Conservation (phyloP, 2,113 vertebrate genomes). For the Bujurquina vittata region DNA sequence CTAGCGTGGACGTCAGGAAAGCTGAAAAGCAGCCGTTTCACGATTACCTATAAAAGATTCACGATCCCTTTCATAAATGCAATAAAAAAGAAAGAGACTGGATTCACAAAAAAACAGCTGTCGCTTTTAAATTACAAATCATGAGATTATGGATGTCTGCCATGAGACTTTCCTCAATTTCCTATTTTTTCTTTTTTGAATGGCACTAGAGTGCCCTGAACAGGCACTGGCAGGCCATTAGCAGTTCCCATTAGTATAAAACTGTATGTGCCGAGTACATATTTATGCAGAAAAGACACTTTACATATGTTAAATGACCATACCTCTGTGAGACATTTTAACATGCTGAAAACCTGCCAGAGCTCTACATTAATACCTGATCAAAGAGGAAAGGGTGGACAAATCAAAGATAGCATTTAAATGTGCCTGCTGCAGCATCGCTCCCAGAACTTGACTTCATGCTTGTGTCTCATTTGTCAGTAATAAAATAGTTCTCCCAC, state of each 20-base stretch:
- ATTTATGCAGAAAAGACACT: not conserved
- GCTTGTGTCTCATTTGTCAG: too few species aligned
- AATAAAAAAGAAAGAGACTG: not conserved
- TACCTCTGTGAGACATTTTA: not conserved
- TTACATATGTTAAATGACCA: not conserved
- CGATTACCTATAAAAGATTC: not conserved
- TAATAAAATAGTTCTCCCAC: too few species aligned
- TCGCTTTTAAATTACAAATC: not conserved
- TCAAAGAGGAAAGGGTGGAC: too few species aligned
- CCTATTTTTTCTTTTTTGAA: not conserved
- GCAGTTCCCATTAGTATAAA: slow-evolving; percentile 17
- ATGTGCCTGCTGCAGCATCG: not conserved
- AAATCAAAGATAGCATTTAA: too few species aligned
- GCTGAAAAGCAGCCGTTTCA: not conserved
- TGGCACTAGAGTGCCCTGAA: not conserved
- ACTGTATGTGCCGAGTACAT: not conserved
- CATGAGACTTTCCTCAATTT: not conserved
- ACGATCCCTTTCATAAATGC: not conserved
- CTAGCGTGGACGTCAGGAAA: not conserved
- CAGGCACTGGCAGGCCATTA: not conserved
- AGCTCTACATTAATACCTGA: not conserved
- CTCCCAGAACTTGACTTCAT: not conserved
- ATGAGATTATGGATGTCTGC: not conserved
- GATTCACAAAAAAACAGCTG: not conserved
- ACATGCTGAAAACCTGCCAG: not conserved